phyloP scores from a whole-genome alignment of 2,113 vertebrate genomes.

The Bubo scandiacus region DNA sequence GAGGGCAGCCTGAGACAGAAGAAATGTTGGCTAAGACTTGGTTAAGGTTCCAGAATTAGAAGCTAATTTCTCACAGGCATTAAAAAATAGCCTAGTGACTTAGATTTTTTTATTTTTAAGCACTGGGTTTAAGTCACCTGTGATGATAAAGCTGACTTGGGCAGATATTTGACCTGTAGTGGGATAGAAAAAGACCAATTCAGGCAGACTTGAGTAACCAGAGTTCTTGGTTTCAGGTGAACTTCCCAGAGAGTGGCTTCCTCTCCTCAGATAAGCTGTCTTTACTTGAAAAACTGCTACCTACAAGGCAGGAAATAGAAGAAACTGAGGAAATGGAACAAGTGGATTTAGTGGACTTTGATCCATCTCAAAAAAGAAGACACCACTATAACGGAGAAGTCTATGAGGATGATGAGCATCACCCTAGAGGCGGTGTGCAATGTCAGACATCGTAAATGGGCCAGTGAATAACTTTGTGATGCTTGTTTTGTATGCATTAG shows the following conservation, averaged over 20 bases:
- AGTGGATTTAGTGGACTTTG: slow-evolving; percentile 94
- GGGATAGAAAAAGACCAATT: neutral
- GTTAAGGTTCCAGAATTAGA: neutral
- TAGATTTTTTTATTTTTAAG: neutral
- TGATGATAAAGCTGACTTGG: neutral
- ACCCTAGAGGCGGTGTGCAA: slow-evolving; percentile 88
- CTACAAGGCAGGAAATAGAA: slow-evolving; percentile 81
- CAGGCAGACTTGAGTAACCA: neutral
- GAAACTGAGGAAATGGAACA: slow-evolving; percentile 92
- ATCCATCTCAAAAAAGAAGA: slow-evolving; percentile 81
- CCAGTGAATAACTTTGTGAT: slow-evolving; percentile 47
- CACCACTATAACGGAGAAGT: slow-evolving; percentile 85
- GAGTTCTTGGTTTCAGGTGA: slow-evolving; percentile 78
- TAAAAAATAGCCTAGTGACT: neutral
- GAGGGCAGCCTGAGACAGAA: neutral
- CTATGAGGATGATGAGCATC: slow-evolving; percentile 90
- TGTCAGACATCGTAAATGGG: slow-evolving; percentile 91
- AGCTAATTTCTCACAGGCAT: neutral
- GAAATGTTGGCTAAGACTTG: neutral
- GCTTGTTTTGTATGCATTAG: slow-evolving; percentile 68
- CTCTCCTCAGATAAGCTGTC: slow-evolving; percentile 87
- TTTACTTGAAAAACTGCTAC: slow-evolving; percentile 87
- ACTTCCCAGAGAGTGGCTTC: slow-evolving; percentile 91
- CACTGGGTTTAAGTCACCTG: neutral
- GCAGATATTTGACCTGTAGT: neutral